Base-by-base conservation (phyloP, 2,113 vertebrate species). In the Podiceps cristatus region DNA sequence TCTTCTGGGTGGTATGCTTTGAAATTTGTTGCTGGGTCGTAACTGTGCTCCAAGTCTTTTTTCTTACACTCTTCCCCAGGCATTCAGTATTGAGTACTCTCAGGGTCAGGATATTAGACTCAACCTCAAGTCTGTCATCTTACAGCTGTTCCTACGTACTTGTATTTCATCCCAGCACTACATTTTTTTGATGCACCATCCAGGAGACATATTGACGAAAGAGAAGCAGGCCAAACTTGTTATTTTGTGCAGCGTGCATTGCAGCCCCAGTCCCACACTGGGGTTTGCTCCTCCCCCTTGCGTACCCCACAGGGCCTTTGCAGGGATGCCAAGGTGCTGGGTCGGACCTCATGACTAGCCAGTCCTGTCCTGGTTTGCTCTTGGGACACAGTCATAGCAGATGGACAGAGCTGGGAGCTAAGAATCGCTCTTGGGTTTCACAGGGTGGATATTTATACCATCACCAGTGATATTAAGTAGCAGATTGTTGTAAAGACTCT, bases 271-370 rank as follows among this genome's bases (percentile, higher is more conserved):
- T 13, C 24, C 42, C 5, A 0, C n/a, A 10, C 0, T n/a, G 35
- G 5, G 7, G 3, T 40, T 9, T 50, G 28, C 23, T 83, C 8
- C 23, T 76, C 8, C 24, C 1, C 2, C 0, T 1, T 42, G 18
- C 25, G 9, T 14, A 42, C 8, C 4, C 10, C 24, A 42, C 20
- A 16, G 28, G 13, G 29, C 25, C 14, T 55, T 93, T 93, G 20
- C 11, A 47, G 80, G 31, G n/a, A 50, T 55, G 8, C 2, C 11
- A 45, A 5, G 62, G 8, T 42, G 14, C 18, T 31, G 49, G 17
- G 22, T 11, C 72, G 50, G 31, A 24, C 18, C 24, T 49, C 0
- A 1, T 28, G 22, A 75, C 86, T 6, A 62, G 10, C 9, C 31
- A 63, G 13, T 29, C 9, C 4, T 75, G 27, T 79, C 62, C n/a